Base-by-base conservation (phyloP, 2,888 invertebrate species). In the Scaptodrosophila latifasciaeformis region DNA sequence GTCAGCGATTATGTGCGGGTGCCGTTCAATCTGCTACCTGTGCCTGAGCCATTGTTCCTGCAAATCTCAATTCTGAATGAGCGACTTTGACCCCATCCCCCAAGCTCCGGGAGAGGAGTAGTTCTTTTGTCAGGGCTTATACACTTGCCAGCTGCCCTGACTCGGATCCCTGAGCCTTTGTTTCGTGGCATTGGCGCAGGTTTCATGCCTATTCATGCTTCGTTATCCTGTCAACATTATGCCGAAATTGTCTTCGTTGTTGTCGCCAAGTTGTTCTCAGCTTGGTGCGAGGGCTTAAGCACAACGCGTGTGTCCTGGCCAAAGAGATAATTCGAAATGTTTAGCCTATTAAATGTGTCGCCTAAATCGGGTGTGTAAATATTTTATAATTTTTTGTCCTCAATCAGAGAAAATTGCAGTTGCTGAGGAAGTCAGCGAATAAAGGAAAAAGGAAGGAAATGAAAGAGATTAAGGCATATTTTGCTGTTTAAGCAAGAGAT, bases 201-300 rank as follows among this genome's bases (percentile, higher is more conserved):
- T 81, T 75, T 78, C 81, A 54, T 64, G 82, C 85, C 85, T 84
- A 80, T 83, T 78, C 84, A 83, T 68, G 83, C 70, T 79, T 75
- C 74, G 75, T 83, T 84, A 84, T 83, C 75, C 82, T 79, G 76
- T 82, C 83, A 84, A 5, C 24, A 7, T 3, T 5, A 81, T 82
- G 68, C 72, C 54, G 49, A 40, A 56, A n/a, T n/a, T n/a, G n/a
- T n/a, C 62, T 70, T 82, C 74, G 77, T 69, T 74, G 67, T 67
- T 70, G 71, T 72, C 76, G 79, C 55, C 76, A 57, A 59, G 49
- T 60, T 70, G 61, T 65, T 64, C 27, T 42, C 34, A 45, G 49
- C 48, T 48, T 50, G 17, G 30, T 40, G 4, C 4, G 2, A 1
- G 12, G 6, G 40, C 62, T 69, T 72, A 34, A 21, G 27, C 31